phyloP scores from a whole-genome alignment of 92 coral and sea anemone genomes.

The Parazoanthus darwini region DNA sequence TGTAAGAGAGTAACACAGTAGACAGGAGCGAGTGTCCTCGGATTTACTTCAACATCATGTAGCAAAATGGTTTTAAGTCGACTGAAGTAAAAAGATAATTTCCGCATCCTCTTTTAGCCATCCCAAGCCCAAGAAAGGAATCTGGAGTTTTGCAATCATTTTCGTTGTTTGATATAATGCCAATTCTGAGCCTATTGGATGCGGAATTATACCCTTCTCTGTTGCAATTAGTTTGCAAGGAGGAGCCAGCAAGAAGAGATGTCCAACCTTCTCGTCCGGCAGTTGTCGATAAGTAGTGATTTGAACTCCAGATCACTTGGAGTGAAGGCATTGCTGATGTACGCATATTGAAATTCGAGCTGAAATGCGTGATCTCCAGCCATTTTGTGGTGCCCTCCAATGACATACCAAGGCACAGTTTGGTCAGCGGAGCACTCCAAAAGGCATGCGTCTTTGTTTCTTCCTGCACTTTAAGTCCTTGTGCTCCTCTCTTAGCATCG shows the following conservation, averaged over 20 bases:
- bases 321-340: neutral
- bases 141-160: neutral
- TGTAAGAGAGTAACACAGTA: too few species aligned
- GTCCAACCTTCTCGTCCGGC: neutral
- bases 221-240: conserved; percentile 7
- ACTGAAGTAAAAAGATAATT: neutral
- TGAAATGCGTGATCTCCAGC: conserved; percentile 9
- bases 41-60: neutral
- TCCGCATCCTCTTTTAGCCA: neutral
- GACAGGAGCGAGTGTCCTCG: too few species aligned
- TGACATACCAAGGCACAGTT: conserved; percentile 19
- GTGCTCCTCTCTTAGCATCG: neutral
- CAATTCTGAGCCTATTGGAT: neutral
- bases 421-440: conserved; percentile 23
- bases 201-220: neutral
- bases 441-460: conserved; percentile 18
- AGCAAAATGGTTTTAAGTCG: neutral
- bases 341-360: neutral
- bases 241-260: conserved; percentile 11
- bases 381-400: neutral
- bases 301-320: neutral
- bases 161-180: neutral
- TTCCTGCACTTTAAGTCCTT: neutral
- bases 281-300: neutral
- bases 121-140: conserved; percentile 2